Conservation (phyloP, 2,113 vertebrate genomes). For the Zingel zingel region DNA sequence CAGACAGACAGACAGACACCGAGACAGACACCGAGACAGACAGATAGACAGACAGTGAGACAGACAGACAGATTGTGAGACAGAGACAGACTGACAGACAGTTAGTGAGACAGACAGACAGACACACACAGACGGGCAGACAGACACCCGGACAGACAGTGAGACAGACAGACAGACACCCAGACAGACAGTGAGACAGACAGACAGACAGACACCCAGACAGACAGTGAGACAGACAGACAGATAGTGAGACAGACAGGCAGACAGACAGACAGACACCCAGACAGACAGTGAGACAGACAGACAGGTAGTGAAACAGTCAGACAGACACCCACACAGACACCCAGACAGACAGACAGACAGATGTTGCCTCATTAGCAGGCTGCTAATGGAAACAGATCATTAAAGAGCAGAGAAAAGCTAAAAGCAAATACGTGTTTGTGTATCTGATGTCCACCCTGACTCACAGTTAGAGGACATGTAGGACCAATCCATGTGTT, state of each 20-base stretch:
- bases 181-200: background rate
- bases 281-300: background rate
- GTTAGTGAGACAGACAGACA: too few species aligned
- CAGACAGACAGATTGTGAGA: background rate
- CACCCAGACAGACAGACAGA: background rate
- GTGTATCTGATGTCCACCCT: background rate
- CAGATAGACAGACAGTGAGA: too few species aligned
- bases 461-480: background rate
- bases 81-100: too few species aligned
- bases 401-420: conserved; percentile 56
- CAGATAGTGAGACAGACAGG: background rate
- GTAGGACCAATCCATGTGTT: background rate
- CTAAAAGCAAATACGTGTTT: conserved; percentile 47
- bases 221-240: background rate
- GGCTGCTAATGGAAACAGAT: conserved; percentile 72
- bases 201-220: background rate
- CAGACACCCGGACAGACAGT: background rate
- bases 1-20: background rate
- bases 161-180: background rate
- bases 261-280: background rate
- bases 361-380: conserved; percentile 47
- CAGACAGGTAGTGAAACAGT: background rate
- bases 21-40: too few species aligned
- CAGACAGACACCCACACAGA: background rate
- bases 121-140: too few species aligned